These are phyloP conservation scores for Columba livia DNA, from an alignment of 2,113 vertebrate genomes.

Conservation along the genomic window DNA sequence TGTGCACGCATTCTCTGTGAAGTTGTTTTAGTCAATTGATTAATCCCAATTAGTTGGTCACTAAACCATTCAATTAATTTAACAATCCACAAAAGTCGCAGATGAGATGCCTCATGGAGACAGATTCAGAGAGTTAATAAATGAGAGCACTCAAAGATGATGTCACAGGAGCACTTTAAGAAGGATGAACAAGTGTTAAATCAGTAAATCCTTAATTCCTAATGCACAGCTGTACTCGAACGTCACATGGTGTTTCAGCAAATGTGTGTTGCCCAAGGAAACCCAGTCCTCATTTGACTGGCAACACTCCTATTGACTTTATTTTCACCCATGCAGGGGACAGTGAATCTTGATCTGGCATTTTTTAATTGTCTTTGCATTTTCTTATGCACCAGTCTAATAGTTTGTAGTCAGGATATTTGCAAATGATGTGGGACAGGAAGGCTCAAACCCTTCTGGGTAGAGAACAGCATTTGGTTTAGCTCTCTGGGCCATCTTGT, in stretches of 20 bases:
- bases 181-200: conserved; percentile 56
- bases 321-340: not conserved
- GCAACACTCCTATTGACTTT: not conserved
- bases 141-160: conserved; percentile 29
- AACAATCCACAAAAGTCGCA: not conserved
- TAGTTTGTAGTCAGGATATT: not conserved
- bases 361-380: not conserved
- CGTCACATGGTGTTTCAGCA: not conserved
- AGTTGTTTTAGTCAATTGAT: not conserved
- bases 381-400: not conserved
- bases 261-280: not conserved
- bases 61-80: conserved; percentile 50
- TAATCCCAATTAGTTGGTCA: conserved; percentile 16
- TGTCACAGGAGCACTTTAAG: conserved; percentile 46
- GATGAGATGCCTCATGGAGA: not conserved
- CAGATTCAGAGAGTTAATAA: conserved; percentile 22
- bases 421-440: not conserved
- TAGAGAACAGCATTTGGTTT: not conserved
- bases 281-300: not conserved
- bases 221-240: not conserved
- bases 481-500: not conserved
- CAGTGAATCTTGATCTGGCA: not conserved
- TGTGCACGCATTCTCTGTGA: not conserved
- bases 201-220: conserved; percentile 45
- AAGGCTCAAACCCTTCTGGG: not conserved